These are phyloP conservation scores for Ophion ventricosus DNA, from an alignment of 2,888 invertebrate genomes.

Conservation along the genomic window DNA sequence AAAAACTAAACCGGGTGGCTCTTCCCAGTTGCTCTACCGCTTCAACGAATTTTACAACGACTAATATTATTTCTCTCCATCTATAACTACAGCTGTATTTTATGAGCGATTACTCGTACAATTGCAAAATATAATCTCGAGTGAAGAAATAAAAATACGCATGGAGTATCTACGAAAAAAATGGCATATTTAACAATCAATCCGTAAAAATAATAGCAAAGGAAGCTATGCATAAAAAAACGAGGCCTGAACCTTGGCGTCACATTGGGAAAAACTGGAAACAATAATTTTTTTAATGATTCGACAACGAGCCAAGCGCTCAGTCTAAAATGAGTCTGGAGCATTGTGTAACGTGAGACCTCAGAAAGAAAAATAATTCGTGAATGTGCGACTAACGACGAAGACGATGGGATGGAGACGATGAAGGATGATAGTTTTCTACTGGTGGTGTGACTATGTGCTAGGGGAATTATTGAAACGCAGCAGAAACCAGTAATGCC, in stretches of 20 bases:
- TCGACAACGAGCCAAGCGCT: not conserved
- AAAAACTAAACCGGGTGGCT: conserved; percentile 2
- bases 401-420: conserved; percentile 26
- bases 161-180: not conserved
- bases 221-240: not conserved
- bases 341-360: not conserved
- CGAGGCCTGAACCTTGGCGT: conserved; percentile 1
- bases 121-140: not conserved
- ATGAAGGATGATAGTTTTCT: conserved; percentile 36
- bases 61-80: not conserved
- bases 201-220: not conserved
- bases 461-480: conserved; percentile 68
- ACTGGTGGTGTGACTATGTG: conserved; percentile 46
- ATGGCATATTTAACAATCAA: not conserved
- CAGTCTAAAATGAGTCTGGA: not conserved
- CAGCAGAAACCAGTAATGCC: conserved; percentile 68
- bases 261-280: not conserved
- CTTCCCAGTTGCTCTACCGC: conserved; percentile 3
- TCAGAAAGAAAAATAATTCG: conserved; percentile 5
- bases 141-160: not conserved
- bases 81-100: not conserved
- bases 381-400: conserved; percentile 20
- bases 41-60: conserved; percentile 12
- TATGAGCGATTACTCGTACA: not conserved
- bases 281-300: not conserved